Base-by-base conservation (phyloP, 2,113 vertebrate species). In the Corynorhinus townsendii region DNA sequence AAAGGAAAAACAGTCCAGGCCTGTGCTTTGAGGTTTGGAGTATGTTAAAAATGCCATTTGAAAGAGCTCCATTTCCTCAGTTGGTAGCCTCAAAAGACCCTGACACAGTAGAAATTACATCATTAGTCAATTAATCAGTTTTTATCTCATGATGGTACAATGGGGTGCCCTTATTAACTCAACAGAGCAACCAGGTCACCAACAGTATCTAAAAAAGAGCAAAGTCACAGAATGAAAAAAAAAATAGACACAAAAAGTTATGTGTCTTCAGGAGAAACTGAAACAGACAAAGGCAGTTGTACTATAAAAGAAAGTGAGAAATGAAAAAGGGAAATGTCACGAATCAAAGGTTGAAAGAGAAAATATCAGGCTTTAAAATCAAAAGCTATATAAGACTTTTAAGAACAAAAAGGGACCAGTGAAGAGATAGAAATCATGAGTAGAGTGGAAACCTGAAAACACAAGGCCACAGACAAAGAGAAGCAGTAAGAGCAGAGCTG, bases 101-200 rank as follows among this genome's bases (percentile, higher is more conserved):
- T 75, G 75, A 89, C 24, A 84, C 7, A 19, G 79, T 54, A 68
- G 85, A 96, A 90, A 96, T 95, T 86, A 84, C 43, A 93, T 89
- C 94, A 96, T 85, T 96, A 96, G 52, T 95, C 93, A 97, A 77
- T 81, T 96, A 96, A 96, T 93, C 92, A 95, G 90, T 56, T 94
- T 95, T 95, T 77, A 71, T 71, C 87, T 85, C 33, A 19, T 1
- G 59, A 94, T 79, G 66, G 40, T 94, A 30, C 92, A 62, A 69
- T 68, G 17, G 56, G 92, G 68, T 77, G 26, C 7, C 45, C 30
- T 89, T 89, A 93, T 95, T 91, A 96, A 96, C 89, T 95, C 71
- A 71, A 81, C 2, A 86, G 75, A 92, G 40, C 81, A 87, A 38
- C 69, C 38, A 93, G 33, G 79, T 84, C 40, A 80, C 85, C 62